Percentiles rank a stretch among this genome's conserved stretches.
Evolutionary conservation across 2,113 vertebrate species (phyloP).

Genomic region (Oxyruncus cristatus): DNA sequence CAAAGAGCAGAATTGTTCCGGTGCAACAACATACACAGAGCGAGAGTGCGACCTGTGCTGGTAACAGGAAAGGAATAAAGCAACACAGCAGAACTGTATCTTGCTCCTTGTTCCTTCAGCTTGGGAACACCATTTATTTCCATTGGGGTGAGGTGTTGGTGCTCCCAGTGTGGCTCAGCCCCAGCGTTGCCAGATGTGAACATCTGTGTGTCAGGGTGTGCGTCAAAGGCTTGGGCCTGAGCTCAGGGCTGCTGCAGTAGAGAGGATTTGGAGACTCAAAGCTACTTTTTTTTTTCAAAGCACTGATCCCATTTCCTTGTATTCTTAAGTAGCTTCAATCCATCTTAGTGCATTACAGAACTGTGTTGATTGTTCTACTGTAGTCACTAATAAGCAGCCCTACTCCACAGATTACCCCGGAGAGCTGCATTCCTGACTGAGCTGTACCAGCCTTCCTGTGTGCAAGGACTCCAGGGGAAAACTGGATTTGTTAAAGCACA

Average conservation of each 20-base stretch:
- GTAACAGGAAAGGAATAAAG: background rate
- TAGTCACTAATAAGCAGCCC: background rate
- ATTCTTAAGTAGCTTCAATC: conserved; percentile 26
- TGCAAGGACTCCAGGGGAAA: background rate
- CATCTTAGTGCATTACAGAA: background rate
- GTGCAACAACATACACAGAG: accelerated
- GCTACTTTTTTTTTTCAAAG: background rate
- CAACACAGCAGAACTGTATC: background rate
- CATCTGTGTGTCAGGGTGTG: background rate
- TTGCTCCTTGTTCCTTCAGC: background rate
- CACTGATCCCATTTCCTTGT: conserved; percentile 20
- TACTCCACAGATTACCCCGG: background rate
- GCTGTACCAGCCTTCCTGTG: background rate
- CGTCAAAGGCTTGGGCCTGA: background rate
- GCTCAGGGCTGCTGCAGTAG: background rate
- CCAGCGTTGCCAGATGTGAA: background rate
- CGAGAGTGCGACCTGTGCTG: background rate
- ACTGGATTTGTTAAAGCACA: background rate
- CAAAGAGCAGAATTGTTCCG: background rate
- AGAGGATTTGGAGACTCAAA: background rate
- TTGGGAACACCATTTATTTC: accelerated
- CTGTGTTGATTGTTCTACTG: conserved; percentile 11
- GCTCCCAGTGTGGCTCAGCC: background rate
- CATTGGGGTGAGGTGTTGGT: background rate
- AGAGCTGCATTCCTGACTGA: background rate